Base-by-base conservation (phyloP, 2,888 invertebrate species). In the Tricholauxania praeusta region DNA sequence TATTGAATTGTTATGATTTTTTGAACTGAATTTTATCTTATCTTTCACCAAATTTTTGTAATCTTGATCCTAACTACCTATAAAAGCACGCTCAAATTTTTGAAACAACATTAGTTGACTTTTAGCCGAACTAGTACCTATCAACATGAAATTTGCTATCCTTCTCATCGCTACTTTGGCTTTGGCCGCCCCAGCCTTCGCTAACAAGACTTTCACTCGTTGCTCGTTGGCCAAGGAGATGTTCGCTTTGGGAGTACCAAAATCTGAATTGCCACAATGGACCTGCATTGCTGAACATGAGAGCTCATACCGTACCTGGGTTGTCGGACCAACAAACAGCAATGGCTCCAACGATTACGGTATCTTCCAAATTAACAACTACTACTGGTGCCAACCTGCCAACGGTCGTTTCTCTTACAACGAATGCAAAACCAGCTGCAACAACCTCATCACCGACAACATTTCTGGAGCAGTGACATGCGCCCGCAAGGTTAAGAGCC, bases 311-410 rank as follows among this genome's bases (percentile, higher is more conserved):
- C 83, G 85, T 19, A 88, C 89, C 0, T 76, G 85, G 49, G 85
- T 83, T 5, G 80, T 85, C n/a, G 88, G 89, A 2, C 82, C 79
- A 7, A 77, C 82, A 0, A 89, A 89, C 79, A 76, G 75, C 1
- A 87, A 89, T 77, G 89, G 89, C 0, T 81, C 82, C 28, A 78
- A 77, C 28, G 85, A 86, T 75, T 85, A 77, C 53, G 82, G 82
- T 55, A 77, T 82, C 22, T 81, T 82, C 72, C 82, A 82, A 75
- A 81, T 84, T 48, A 83, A 83, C 74, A 78, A 82, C 69, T 75
- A 75, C 32, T 82, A 79, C 68, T 83, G 83, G 82, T 84, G 83
- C 53, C 60, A 74, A 1, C 74, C 75, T 28, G 49, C 72, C 4
- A 72, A 71, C 22, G 74, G 77, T 17, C 70, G 71, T 1, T 76